Evolutionary conservation across 2,113 vertebrate species (phyloP), one percentile per base, ranked within the genome.

Genomic region (Donacobius atricapilla): DNA sequence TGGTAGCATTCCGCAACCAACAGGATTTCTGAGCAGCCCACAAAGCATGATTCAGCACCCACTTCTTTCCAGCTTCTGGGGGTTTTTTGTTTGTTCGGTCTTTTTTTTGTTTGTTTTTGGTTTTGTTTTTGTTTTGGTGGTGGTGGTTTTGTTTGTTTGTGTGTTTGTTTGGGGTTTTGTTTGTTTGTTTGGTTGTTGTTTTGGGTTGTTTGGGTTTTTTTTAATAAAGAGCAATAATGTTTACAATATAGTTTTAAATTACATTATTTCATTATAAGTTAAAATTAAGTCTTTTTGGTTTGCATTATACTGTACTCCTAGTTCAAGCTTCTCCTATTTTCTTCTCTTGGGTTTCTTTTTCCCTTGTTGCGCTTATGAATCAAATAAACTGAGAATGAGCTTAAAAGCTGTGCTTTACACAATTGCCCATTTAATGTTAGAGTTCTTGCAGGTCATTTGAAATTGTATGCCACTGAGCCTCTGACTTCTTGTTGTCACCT

Each of bases 1-100:
- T 83, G 0, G 0, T 35, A 45, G 21, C 0, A 0, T 75, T 85
- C 53, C 51, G 48, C 35, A 85, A 10, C 11, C n/a, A 83, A 5
- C 8, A 33, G 47, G 28, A 28, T 83, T 88, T 83, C 33, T 77
- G 45, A 69, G 50, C 28, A 83, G 53, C 14, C 57, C 69, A 76
- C 48, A 71, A 95, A 92, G 37, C 50, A 37, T 50, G 45, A 87
- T 65, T 81, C 91, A 95, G 58, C 42, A 77, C 61, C 6, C 1
- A 4, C 37, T 89, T 89, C 18, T 66, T 70, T 77, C 19, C 22
- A 83, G 19, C 4, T 83, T 88, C 17, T 48, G 21, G 3, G n/a
- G n/a, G 60, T 71, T 82, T 82, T 82, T 66, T 75, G 72, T 66
- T 76, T 70, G 44, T 68, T 71, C n/a, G n/a, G n/a, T n/a, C n/a